These are phyloP conservation scores for Volucella inflata DNA, from an alignment of 2,888 invertebrate genomes.

Conservation along the genomic window DNA sequence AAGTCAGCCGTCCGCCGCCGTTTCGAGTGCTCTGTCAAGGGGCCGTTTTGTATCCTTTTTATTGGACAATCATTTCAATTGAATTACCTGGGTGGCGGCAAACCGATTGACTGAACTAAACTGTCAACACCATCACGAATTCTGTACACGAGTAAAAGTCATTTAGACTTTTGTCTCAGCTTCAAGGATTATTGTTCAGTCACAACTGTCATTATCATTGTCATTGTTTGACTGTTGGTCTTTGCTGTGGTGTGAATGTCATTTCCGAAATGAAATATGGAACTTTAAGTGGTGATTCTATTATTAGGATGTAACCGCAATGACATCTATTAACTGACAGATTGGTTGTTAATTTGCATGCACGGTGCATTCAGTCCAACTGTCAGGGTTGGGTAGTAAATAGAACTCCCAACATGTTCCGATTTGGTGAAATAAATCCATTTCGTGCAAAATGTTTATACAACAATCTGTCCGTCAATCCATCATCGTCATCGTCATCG, in stretches of 20 bases:
- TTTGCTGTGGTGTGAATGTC: conserved; percentile 30
- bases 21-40: conserved; percentile 36
- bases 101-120: conserved; percentile 2
- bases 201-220: not conserved
- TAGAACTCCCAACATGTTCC: conserved; percentile 68
- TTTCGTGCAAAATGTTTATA: conserved; percentile 55
- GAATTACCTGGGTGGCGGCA: conserved; percentile 48
- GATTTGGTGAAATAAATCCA: conserved; percentile 71
- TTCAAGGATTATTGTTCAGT: conserved; percentile 43
- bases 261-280: conserved; percentile 54
- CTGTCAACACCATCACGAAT: conserved; percentile 46
- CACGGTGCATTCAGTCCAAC: conserved; percentile 52
- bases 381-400: conserved; percentile 66
- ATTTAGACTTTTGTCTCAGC: conserved; percentile 69
- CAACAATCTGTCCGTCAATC: conserved; percentile 70
- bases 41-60: conserved; percentile 57
- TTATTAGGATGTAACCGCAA: conserved; percentile 53
- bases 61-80: conserved; percentile 41
- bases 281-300: conserved; percentile 69
- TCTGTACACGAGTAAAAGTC: conserved; percentile 48
- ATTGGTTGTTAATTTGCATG: conserved; percentile 62
- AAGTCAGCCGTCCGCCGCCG: too few relatives aligned
- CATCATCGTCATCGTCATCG: conserved; percentile 47
- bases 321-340: conserved; percentile 64
- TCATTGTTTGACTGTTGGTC: too few relatives aligned